Base-by-base conservation (phyloP, 2,113 vertebrate genomes). In the Panthera uncia region DNA sequence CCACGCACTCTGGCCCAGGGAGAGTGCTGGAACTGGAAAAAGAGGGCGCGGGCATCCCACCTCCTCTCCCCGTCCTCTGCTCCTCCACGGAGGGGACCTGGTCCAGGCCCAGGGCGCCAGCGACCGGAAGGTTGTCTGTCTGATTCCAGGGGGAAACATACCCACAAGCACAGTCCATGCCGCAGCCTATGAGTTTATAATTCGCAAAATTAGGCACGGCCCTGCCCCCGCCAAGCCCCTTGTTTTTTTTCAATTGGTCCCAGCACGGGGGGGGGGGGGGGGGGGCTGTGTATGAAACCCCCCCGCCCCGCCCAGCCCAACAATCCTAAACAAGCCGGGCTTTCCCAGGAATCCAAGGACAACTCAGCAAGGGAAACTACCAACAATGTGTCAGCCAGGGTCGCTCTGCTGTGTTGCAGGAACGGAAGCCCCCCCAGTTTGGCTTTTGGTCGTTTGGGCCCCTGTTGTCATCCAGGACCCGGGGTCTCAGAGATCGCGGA, bases 351-450 rank as follows among this genome's bases (percentile, higher is more conserved):
- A 7, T 18, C 18, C 8, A 6, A 52, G n/a, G n/a, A 13, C 1
- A 21, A 10, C 1, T 14, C 38, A 13, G 1, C 18, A 7, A 8
- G 38, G 15, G 52, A 36, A 9, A n/a, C 11, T 16, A 3, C 61
- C 7, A 6, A 14, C 2, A 0, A 0, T 0, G 52, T 5, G 4
- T n/a, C 14, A 0, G 69, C 27, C 55, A 29, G 50, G 27, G 0
- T 0, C 0, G 45, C 45, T 19, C 45, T 5, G 45, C 10, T 38
- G 15, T 27, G 29, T 4, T 1, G 36, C 27, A 4, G 31, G 27
- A 18, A 88, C 48, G 5, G 6, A 50, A 65, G 1, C 16, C 31
- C 36, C n/a, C n/a, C 0, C 1, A 13, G 10, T 38, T 36, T 48
- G 33, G 48, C 4, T 55, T 66, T 66, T 3, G 65, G 65, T 66